A percentile compares a stretch with the other conserved stretches of the same genome.
phyloP scores from a whole-genome alignment of 2,888 invertebrate genomes.

The Ectropis crepuscularia region DNA sequence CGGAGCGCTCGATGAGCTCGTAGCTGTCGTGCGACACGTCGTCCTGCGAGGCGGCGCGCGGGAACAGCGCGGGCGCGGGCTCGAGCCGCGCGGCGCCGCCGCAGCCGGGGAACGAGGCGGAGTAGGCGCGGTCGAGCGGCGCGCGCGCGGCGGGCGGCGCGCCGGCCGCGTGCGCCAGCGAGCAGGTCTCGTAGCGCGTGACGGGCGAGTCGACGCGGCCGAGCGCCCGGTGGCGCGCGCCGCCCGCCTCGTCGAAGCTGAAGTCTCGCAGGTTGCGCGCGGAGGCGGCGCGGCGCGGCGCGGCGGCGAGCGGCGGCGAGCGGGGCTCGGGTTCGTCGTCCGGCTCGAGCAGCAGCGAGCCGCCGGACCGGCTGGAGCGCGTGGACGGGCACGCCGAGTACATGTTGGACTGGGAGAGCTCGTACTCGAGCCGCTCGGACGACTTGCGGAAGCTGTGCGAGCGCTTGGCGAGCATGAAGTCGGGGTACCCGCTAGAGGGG shows the following conservation, averaged over 20 bases:
- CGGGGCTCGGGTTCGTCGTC: constrained; percentile 41
- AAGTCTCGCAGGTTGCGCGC: constrained; percentile 92
- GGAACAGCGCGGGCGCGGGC: constrained; percentile 85
- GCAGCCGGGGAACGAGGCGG: constrained; percentile 94
- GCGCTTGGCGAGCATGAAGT: constrained; percentile 75
- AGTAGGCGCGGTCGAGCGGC: constrained; percentile 90
- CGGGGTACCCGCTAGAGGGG: constrained; percentile 81
- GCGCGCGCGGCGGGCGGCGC: constrained; percentile 69
- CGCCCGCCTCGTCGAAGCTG: constrained; percentile 89
- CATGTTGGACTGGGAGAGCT: constrained; percentile 83
- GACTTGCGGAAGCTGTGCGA: constrained; percentile 75
- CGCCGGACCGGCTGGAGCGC: constrained; percentile 63
- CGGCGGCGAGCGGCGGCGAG: constrained; percentile 34
- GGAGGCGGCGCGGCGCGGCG: constrained; percentile 86
- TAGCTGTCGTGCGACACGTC: constrained; percentile 95
- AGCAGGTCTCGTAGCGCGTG: constrained; percentile 76
- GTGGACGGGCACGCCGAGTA: constrained; percentile 80
- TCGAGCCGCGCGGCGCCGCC: constrained; percentile 87
- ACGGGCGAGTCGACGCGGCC: constrained; percentile 64
- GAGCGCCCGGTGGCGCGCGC: constrained; percentile 77
- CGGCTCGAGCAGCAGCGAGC: constrained; percentile 68
- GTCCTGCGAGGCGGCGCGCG: constrained; percentile 90
- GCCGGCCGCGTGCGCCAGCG: constrained; percentile 65
- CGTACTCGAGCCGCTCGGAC: constrained; percentile 83
- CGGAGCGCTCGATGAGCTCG: constrained; percentile 91